phyloP scores from a whole-genome alignment of 2,797 vertebrate genomes.

The Muscicapa comitata region DNA sequence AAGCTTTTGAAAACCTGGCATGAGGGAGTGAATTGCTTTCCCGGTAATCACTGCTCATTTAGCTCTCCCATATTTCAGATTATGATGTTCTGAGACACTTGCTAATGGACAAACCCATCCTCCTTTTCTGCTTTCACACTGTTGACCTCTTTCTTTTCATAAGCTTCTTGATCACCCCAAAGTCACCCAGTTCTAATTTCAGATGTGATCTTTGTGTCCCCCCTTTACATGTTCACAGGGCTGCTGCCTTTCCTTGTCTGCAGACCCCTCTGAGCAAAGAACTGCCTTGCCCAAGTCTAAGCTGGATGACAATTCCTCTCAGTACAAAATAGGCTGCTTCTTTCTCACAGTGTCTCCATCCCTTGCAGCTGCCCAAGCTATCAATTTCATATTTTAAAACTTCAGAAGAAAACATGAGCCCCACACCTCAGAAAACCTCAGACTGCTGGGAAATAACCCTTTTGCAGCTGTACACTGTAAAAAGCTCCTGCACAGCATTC shows the following conservation, averaged over 20 bases:
- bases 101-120: neutral
- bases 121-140: neutral
- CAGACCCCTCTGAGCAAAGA: neutral
- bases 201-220: fast-evolving
- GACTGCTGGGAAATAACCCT: neutral
- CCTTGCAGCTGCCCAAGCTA: neutral
- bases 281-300: neutral
- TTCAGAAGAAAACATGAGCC: neutral
- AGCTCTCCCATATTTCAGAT: constrained; percentile 5
- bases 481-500: neutral
- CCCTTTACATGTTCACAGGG: neutral
- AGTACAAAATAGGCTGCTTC: neutral
- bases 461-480: neutral
- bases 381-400: neutral
- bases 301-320: neutral
- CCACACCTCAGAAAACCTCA: neutral
- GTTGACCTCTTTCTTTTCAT: neutral
- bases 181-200: neutral
- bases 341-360: neutral
- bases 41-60: constrained; percentile 1
- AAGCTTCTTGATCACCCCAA: neutral
- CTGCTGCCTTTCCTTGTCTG: neutral
- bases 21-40: constrained; percentile 33
- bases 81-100: neutral
- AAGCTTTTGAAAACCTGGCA: constrained; percentile 41